Evolutionary conservation across 1,140 invertebrate genomes (phyloP).

Genomic region (Phortica variegata): DNA sequence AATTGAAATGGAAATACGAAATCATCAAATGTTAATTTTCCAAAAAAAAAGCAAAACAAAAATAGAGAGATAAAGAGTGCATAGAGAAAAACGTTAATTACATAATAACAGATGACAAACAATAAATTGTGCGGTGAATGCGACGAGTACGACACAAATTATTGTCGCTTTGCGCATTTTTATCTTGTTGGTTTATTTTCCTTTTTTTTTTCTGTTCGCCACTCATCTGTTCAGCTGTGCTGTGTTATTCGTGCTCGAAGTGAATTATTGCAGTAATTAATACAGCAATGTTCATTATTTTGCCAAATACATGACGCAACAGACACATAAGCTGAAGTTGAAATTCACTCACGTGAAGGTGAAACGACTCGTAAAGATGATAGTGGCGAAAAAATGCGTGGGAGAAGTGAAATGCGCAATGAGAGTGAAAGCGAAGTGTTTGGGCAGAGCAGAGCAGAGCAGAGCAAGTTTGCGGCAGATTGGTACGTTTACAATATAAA

Average conservation of each 20-base stretch:
- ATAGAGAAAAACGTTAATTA: constrained; percentile 43
- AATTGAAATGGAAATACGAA: constrained; percentile 14
- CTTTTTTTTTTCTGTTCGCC: neutral
- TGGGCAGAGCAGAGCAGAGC: too few relatives aligned
- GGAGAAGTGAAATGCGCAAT: too few relatives aligned
- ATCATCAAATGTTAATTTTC: constrained; percentile 52
- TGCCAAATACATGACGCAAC: constrained; percentile 3
- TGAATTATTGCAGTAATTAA: constrained; percentile 50
- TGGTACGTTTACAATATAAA: constrained; percentile 19
- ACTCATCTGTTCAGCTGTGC: constrained; percentile 13
- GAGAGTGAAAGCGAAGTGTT: too few relatives aligned
- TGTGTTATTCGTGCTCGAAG: constrained; percentile 25
- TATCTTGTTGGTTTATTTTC: neutral
- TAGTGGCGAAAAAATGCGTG: too few relatives aligned
- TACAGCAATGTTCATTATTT: constrained; percentile 50
- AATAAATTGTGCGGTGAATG: constrained; percentile 36
- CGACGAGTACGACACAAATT: constrained; percentile 31
- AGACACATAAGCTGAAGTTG: constrained; percentile 4
- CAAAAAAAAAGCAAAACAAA: neutral
- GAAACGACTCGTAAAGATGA: too few relatives aligned
- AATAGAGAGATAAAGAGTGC: neutral
- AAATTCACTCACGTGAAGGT: too few relatives aligned
- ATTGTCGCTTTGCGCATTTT: constrained; percentile 9
- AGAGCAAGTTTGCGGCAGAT: too few relatives aligned
- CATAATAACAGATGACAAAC: constrained; percentile 55